These are phyloP conservation scores for Philhelius pedissequus DNA, from an alignment of 2,888 invertebrate species.

Conservation along the genomic window DNA sequence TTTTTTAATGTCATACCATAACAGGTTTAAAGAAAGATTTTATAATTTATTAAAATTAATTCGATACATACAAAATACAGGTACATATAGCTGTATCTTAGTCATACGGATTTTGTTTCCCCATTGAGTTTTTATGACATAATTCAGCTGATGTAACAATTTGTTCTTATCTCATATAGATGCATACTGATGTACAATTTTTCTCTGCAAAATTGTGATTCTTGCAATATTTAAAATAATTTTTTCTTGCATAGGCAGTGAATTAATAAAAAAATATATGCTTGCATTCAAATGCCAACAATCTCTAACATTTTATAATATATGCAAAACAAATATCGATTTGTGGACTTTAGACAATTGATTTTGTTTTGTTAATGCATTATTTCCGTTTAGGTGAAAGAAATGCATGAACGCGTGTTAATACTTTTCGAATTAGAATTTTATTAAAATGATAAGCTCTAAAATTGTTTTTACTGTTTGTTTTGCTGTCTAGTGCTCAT, in stretches of 20 bases:
- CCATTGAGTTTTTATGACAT: background rate
- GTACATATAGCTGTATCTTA: too few species aligned
- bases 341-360: background rate
- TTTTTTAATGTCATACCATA: background rate
- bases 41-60: background rate
- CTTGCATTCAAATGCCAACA: background rate
- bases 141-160: background rate
- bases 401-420: background rate
- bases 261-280: background rate
- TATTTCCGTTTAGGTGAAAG: background rate
- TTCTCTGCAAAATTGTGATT: background rate
- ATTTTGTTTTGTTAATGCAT: background rate
- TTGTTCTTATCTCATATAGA: background rate
- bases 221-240: background rate
- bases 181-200: background rate
- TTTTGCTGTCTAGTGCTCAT: background rate
- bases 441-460: background rate
- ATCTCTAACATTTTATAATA: background rate
- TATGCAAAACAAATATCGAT: slow-evolving; percentile 1
- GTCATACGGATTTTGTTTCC: background rate
- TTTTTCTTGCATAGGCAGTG: background rate
- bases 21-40: background rate
- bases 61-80: too few species aligned
- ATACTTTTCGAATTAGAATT: background rate
- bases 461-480: background rate